Evolutionary conservation across 2,113 vertebrate genomes (phyloP).

Genomic region (Chlorocebus sabaeus): DNA sequence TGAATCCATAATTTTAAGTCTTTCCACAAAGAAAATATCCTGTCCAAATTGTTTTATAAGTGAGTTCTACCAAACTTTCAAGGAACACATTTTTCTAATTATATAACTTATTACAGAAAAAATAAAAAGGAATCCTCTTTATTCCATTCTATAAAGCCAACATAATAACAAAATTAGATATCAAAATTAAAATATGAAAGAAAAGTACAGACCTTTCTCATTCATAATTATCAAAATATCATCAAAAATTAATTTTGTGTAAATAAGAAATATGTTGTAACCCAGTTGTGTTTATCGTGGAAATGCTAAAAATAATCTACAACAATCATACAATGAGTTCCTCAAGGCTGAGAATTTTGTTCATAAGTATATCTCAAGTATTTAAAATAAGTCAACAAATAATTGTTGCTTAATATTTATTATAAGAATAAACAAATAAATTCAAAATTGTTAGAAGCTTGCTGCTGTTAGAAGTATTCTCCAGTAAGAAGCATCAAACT

Average conservation of each 20-base stretch:
- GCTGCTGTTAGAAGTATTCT: neutral
- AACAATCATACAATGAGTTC: neutral
- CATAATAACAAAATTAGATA: neutral
- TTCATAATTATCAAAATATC: neutral
- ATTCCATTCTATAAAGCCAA: neutral
- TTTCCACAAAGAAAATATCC: neutral
- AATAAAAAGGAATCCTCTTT: neutral
- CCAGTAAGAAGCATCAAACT: neutral
- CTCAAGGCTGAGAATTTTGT: neutral
- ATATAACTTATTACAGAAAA: neutral
- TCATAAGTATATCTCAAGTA: neutral
- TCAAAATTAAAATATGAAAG: neutral
- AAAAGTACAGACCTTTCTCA: neutral
- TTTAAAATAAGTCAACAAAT: neutral
- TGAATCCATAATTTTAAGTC: neutral
- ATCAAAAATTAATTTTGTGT: neutral
- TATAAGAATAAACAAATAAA: neutral
- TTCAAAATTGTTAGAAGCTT: neutral
- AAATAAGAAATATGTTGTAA: neutral
- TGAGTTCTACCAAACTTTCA: neutral
- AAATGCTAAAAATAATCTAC: neutral
- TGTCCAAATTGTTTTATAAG: neutral
- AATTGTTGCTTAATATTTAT: neutral
- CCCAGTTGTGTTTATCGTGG: neutral
- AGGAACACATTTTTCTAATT: neutral